These are phyloP conservation scores for Callorhinus ursinus DNA, from an alignment of 2,113 vertebrate genomes.

Conservation along the genomic window DNA sequence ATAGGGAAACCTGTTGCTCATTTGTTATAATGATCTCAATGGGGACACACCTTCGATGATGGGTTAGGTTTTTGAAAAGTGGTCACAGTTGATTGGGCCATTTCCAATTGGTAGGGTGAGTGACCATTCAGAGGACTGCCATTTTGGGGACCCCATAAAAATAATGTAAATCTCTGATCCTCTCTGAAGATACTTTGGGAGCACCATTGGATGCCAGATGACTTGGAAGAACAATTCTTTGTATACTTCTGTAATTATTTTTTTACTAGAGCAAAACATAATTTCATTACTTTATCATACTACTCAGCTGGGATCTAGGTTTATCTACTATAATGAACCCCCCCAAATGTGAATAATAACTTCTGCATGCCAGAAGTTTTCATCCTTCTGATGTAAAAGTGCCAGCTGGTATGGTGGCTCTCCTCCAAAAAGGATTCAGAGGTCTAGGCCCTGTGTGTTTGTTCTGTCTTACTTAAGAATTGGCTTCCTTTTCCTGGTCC, in stretches of 20 bases:
- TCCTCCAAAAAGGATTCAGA: background rate
- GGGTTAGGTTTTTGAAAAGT: background rate
- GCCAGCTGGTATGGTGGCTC: background rate
- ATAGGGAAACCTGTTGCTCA: background rate
- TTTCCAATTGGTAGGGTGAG: background rate
- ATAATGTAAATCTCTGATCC: background rate
- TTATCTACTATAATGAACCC: background rate
- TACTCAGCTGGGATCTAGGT: background rate
- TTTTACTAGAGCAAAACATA: background rate
- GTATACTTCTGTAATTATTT: background rate
- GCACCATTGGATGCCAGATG: background rate
- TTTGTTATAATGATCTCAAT: background rate
- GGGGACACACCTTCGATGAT: background rate
- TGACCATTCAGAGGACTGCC: background rate
- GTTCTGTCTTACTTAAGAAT: background rate
- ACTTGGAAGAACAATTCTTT: slow-evolving; percentile 3
- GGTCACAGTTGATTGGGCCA: background rate
- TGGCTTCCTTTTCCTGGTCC: background rate
- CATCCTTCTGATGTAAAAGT: background rate
- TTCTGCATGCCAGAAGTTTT: background rate
- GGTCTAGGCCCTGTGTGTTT: background rate
- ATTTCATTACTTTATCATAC: background rate
- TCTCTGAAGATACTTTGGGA: background rate
- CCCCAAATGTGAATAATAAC: background rate
- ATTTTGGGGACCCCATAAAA: background rate